Conservation (phyloP, 2,888 invertebrate species). For the Cremastinae sp. region DNA sequence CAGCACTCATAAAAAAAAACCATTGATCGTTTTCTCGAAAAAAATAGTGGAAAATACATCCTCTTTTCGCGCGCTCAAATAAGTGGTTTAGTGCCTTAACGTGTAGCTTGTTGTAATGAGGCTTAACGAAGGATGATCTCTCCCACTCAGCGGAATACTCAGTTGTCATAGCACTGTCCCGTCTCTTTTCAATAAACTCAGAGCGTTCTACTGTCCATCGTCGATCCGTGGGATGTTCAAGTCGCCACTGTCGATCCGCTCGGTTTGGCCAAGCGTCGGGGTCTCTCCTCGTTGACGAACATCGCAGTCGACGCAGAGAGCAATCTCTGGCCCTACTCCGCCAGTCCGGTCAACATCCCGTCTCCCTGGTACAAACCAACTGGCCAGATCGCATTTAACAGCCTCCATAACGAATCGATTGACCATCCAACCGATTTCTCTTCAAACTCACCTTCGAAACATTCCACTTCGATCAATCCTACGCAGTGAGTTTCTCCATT, state of each 20-base stretch:
- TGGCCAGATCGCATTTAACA: slow-evolving; percentile 23
- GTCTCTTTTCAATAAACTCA: slow-evolving; percentile 64
- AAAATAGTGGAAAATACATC: background rate
- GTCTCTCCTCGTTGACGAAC: slow-evolving; percentile 66
- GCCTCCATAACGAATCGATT: background rate
- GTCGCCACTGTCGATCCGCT: slow-evolving; percentile 78
- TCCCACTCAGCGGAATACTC: slow-evolving; percentile 54
- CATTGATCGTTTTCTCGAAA: no score
- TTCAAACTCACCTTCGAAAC: background rate
- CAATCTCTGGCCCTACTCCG: slow-evolving; percentile 48
- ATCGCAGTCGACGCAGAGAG: slow-evolving; percentile 49
- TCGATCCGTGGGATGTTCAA: slow-evolving; percentile 78
- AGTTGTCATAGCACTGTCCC: slow-evolving; percentile 44
- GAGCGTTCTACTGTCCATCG: slow-evolving; percentile 77
- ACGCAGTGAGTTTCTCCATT: slow-evolving; percentile 54
- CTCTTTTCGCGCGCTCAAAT: no score
- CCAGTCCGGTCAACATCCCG: slow-evolving; percentile 67
- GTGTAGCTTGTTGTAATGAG: slow-evolving; percentile 61
- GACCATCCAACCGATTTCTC: slow-evolving; percentile 8
- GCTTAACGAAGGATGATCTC: slow-evolving; percentile 69
- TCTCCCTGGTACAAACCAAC: slow-evolving; percentile 78
- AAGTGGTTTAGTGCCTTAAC: no score
- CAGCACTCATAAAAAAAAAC: no score
- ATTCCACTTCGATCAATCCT: slow-evolving; percentile 54
- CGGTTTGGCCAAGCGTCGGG: slow-evolving; percentile 72